A percentile compares a stretch with the other conserved stretches of the same genome.
Evolutionary conservation across 2,888 invertebrate species (phyloP).

Genomic region (Danaus chrysippus): DNA sequence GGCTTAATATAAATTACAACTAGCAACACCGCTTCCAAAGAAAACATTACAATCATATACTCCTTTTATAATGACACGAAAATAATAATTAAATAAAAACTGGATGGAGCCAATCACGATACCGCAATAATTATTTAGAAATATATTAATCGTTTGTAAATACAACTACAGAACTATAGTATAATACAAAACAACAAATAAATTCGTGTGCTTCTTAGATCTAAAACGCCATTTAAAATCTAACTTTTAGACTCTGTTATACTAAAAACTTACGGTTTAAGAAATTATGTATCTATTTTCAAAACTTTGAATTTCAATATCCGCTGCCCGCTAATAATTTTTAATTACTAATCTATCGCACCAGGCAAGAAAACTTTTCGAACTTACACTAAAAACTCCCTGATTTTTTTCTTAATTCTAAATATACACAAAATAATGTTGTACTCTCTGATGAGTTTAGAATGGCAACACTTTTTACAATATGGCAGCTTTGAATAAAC

Average conservation of each 20-base stretch:
- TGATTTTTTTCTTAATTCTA: conserved; percentile 76
- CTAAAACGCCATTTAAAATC: conserved; percentile 66
- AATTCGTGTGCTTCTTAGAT: conserved; percentile 73
- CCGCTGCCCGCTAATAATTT: conserved; percentile 32
- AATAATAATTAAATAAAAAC: conserved; percentile 40
- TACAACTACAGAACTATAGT: conserved; percentile 63
- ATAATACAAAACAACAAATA: conserved; percentile 75
- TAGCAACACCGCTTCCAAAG: conserved; percentile 31
- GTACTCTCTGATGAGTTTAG: conserved; percentile 76
- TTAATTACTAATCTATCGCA: conserved; percentile 57
- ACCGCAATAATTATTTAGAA: conserved; percentile 48
- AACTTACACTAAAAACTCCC: conserved; percentile 72
- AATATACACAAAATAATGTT: conserved; percentile 79
- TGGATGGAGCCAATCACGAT: conserved; percentile 61
- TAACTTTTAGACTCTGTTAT: conserved; percentile 46
- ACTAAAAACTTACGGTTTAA: conserved; percentile 36
- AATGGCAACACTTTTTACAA: conserved; percentile 70
- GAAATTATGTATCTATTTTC: conserved; percentile 29
- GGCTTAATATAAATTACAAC: conserved; percentile 28
- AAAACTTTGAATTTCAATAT: conserved; percentile 31
- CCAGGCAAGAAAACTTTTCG: conserved; percentile 70
- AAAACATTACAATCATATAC: conserved; percentile 12
- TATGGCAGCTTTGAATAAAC: conserved; percentile 70
- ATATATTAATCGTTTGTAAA: conserved; percentile 64
- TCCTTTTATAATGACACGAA: conserved; percentile 27